Evolutionary conservation across 2,888 invertebrate genomes (phyloP).

Genomic region (Caenorhabditis panamensis): DNA sequence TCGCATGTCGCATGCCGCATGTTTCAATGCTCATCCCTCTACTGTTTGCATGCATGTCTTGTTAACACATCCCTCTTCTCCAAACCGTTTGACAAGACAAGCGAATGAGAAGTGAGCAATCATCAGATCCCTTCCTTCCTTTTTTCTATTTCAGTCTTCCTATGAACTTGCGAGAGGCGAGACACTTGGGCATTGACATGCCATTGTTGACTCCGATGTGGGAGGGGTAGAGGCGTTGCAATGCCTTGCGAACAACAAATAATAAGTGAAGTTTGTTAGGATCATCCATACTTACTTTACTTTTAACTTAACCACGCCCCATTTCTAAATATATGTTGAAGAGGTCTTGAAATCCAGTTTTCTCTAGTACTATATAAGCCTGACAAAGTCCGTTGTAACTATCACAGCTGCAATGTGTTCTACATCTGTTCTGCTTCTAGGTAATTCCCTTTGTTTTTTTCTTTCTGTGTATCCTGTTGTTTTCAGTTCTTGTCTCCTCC

Average conservation of each 20-base stretch:
- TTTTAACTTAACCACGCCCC: conserved; percentile 43
- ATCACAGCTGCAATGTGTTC: conserved; percentile 32
- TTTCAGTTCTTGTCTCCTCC: conserved; percentile 16
- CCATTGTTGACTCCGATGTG: conserved; percentile 47
- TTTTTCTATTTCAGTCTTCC: conserved; percentile 54
- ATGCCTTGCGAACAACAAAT: conserved; percentile 57
- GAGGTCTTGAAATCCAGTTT: conserved; percentile 27
- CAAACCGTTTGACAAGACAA: conserved; percentile 25
- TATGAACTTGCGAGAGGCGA: conserved; percentile 51
- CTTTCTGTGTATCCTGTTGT: not conserved
- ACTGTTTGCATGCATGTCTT: conserved; percentile 37
- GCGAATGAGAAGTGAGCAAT: conserved; percentile 26
- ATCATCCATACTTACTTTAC: conserved; percentile 60
- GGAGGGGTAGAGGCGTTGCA: conserved; percentile 3
- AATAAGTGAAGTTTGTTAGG: conserved; percentile 60
- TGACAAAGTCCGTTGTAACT: not conserved
- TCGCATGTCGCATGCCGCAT: conserved; percentile 10
- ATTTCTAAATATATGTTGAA: conserved; percentile 56
- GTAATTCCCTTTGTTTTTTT: conserved; percentile 10
- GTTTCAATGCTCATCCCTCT: conserved; percentile 37
- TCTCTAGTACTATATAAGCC: conserved; percentile 37
- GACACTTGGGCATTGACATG: conserved; percentile 50
- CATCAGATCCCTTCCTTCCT: conserved; percentile 1
- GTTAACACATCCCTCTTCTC: conserved; percentile 27
- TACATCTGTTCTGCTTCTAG: conserved; percentile 36